A percentile compares a stretch with the other conserved stretches of the same genome.
phyloP scores from a whole-genome alignment of 2,113 vertebrate genomes.

The Melanostigma gelatinosum region DNA sequence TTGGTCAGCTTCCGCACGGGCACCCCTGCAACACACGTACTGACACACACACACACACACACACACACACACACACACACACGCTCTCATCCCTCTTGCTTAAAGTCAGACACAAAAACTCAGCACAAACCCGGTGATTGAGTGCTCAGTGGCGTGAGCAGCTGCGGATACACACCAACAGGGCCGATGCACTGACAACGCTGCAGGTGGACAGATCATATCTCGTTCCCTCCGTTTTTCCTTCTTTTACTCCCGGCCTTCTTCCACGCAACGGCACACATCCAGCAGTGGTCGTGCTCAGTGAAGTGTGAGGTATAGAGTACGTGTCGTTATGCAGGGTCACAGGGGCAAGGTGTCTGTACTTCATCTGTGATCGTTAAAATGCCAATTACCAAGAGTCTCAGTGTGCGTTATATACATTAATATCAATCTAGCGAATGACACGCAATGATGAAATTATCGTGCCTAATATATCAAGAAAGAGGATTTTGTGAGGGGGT shows the following conservation, averaged over 20 bases:
- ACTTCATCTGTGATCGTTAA: slow-evolving; percentile 66
- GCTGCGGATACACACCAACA: slow-evolving; percentile 45
- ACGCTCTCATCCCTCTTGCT: slow-evolving; percentile 35
- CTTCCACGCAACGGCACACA: neutral
- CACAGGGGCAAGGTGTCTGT: slow-evolving; percentile 56
- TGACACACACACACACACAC: slow-evolving; percentile 32
- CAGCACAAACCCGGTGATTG: slow-evolving; percentile 60
- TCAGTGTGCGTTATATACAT: slow-evolving; percentile 5
- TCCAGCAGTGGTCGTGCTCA: slow-evolving; percentile 38
- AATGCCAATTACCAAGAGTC: slow-evolving; percentile 69
- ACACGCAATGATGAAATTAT: neutral
- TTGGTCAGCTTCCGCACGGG: slow-evolving; percentile 64
- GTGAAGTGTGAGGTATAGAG: slow-evolving; percentile 60
- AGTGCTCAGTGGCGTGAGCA: slow-evolving; percentile 69
- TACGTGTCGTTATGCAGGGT: slow-evolving; percentile 57
- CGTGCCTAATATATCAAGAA: neutral
- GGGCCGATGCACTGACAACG: slow-evolving; percentile 54
- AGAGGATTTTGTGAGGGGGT: neutral
- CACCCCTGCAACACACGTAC: slow-evolving; percentile 55
- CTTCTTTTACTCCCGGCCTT: slow-evolving; percentile 9
- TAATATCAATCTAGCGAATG: neutral
- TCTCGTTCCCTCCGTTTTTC: slow-evolving; percentile 39
- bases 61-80: slow-evolving; percentile 34
- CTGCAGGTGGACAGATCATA: slow-evolving; percentile 64
- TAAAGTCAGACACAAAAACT: slow-evolving; percentile 54